Conservation (phyloP, 2,113 vertebrate genomes). For the Podilymbus podiceps region DNA sequence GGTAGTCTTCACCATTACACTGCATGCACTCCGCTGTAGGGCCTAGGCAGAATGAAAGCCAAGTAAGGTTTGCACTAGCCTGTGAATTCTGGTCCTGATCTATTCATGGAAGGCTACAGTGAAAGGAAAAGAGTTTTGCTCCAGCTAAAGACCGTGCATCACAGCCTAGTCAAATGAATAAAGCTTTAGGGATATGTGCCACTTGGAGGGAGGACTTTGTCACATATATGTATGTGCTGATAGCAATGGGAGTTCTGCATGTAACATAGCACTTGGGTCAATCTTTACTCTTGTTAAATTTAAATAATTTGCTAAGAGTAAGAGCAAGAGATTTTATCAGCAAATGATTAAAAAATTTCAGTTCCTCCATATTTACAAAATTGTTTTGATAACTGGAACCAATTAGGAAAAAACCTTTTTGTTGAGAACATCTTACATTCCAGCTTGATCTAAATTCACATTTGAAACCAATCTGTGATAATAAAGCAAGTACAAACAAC, state of each 20-base stretch:
- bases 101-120: not conserved
- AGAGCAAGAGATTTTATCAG: not conserved
- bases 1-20: constrained; percentile 91
- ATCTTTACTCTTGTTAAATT: not conserved
- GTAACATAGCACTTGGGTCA: not conserved
- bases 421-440: not conserved
- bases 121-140: not conserved
- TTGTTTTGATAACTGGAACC: not conserved
- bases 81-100: not conserved
- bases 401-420: not conserved
- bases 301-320: not conserved
- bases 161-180: not conserved
- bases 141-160: not conserved
- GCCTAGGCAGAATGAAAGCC: not conserved
- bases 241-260: not conserved
- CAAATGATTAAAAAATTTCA: not conserved
- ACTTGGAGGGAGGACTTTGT: not conserved
- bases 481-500: not conserved
- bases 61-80: not conserved
- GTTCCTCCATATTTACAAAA: not conserved
- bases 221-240: not conserved
- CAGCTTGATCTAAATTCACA: not conserved
- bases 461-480: not conserved
- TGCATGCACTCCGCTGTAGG: constrained; percentile 83
- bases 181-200: not conserved